phyloP scores from a whole-genome alignment of 53 echinoderm and acorn worm species.

The Temnopleurus reevesii region DNA sequence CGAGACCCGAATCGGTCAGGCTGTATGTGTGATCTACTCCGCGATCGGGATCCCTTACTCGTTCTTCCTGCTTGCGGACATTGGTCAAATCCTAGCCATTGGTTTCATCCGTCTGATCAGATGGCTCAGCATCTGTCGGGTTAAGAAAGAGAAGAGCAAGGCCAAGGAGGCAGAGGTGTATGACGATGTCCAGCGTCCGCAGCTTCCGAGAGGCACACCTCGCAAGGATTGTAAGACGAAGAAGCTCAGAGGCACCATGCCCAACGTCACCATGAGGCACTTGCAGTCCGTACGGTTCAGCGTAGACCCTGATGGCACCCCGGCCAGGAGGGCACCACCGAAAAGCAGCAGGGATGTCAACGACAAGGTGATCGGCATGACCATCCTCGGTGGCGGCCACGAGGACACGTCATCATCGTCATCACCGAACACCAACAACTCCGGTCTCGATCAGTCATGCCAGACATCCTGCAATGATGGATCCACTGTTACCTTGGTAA shows the following conservation, averaged over 20 bases:
- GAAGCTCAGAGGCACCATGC: not conserved
- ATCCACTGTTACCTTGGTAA: not conserved
- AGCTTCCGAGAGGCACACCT: not conserved
- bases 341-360: not conserved
- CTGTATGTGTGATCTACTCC: slow-evolving; percentile 72
- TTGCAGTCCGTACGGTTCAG: slow-evolving; percentile 19
- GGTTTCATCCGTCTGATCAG: slow-evolving; percentile 23
- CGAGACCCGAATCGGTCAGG: slow-evolving; percentile 60
- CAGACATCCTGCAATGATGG: not conserved
- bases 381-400: not conserved
- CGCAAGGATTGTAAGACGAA: not conserved
- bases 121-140: not conserved
- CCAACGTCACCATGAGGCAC: slow-evolving; percentile 45
- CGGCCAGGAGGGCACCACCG: not conserved
- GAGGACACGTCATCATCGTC: not conserved
- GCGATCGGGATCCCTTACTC: slow-evolving; percentile 75
- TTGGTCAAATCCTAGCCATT: slow-evolving; percentile 74
- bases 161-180: not conserved
- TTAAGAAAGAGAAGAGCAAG: not conserved
- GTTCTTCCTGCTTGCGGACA: slow-evolving; percentile 81
- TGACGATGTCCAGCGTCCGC: not conserved
- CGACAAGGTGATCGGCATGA: not conserved
- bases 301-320: not conserved
- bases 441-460: not conserved
- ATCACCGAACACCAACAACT: slow-evolving; percentile 28